These are phyloP conservation scores for Phortica variegata DNA, from an alignment of 1,140 invertebrate genomes.

Conservation along the genomic window DNA sequence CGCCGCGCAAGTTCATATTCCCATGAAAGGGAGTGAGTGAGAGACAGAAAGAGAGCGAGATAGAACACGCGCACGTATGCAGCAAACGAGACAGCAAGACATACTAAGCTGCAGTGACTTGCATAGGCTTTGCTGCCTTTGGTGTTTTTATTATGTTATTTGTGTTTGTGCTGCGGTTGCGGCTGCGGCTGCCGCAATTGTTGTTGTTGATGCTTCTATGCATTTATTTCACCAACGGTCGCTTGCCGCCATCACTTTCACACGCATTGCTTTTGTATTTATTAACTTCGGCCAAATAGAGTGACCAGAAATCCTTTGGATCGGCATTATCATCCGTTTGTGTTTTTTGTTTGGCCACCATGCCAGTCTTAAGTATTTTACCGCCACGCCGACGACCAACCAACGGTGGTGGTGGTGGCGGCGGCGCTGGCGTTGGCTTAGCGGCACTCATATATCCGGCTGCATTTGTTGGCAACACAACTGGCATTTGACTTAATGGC, in stretches of 20 bases:
- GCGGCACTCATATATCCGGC: constrained; percentile 22
- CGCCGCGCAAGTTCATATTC: constrained; percentile 28
- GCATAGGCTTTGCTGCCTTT: no score
- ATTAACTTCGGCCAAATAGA: constrained; percentile 90
- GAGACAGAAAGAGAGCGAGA: no score
- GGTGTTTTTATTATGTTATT: no score
- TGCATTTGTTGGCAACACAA: constrained; percentile 46
- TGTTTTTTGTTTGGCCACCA: constrained; percentile 81
- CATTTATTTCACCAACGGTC: constrained; percentile 84
- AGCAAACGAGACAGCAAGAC: no score
- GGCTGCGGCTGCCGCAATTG: no score
- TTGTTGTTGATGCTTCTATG: no score
- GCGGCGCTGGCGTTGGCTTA: constrained; percentile 28
- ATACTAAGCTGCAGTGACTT: no score
- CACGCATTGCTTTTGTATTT: constrained; percentile 89
- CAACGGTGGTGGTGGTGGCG: constrained; percentile 41
- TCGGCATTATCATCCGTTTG: constrained; percentile 64
- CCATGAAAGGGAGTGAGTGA: constrained; percentile 1
- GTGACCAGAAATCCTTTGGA: constrained; percentile 85
- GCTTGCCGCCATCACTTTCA: constrained; percentile 87
- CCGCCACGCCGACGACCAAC: constrained; percentile 84
- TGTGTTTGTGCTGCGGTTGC: no score
- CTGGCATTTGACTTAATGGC: constrained; percentile 4
- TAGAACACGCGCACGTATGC: no score
- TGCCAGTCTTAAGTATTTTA: constrained; percentile 82